Evolutionary conservation across 2,888 invertebrate species (phyloP).

Genomic region (Thera obeliscata): DNA sequence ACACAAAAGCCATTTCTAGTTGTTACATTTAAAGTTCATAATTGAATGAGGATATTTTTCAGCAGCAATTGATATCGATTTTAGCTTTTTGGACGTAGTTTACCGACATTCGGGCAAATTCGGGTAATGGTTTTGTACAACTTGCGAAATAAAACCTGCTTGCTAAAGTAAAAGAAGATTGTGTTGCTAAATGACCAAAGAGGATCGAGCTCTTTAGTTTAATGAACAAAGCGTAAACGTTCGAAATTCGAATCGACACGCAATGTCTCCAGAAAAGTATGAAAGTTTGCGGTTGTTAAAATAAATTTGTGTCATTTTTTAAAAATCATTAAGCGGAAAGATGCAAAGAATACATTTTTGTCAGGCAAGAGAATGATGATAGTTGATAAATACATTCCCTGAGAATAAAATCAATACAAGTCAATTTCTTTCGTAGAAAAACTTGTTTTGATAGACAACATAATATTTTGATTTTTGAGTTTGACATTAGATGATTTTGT

Average conservation of each 20-base stretch:
- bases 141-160: neutral
- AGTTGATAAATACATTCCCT: too few relatives aligned
- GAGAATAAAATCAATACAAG: too few relatives aligned
- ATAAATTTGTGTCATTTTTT: conserved; percentile 8
- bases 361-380: neutral
- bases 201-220: conserved; percentile 4
- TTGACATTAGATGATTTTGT: too few relatives aligned
- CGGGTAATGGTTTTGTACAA: conserved; percentile 11
- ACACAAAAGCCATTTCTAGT: conserved; percentile 6
- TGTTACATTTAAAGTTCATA: conserved; percentile 9
- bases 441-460: too few relatives aligned
- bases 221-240: conserved; percentile 22
- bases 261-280: conserved; percentile 19
- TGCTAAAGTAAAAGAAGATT: neutral
- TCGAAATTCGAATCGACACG: conserved; percentile 29
- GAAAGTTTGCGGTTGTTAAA: conserved; percentile 11
- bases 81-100: conserved; percentile 18
- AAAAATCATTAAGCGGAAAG: neutral
- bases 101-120: neutral
- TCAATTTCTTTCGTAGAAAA: too few relatives aligned
- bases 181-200: conserved; percentile 16
- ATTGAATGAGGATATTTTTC: conserved; percentile 16
- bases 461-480: too few relatives aligned
- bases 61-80: conserved; percentile 26
- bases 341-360: neutral